Percentiles rank a stretch among this genome's conserved stretches.
phyloP scores from a whole-genome alignment of 2,113 vertebrate genomes.

The Cavia porcellus region DNA sequence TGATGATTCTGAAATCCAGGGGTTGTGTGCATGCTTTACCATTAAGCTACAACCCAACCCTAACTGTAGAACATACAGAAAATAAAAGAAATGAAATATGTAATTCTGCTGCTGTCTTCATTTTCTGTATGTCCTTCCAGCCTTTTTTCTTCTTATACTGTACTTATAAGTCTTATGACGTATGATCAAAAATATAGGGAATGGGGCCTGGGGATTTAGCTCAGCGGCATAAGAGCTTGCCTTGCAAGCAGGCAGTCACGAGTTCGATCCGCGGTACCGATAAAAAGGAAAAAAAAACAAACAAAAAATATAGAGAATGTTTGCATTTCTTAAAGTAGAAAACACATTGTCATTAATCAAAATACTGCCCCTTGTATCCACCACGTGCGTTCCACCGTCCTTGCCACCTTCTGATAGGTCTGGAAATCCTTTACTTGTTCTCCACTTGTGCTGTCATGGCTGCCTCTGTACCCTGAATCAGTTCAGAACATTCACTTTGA shows the following conservation, averaged over 20 bases:
- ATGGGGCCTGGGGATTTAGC: too few relatives aligned
- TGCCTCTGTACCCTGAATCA: neutral
- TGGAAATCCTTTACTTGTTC: neutral
- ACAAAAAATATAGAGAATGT: neutral
- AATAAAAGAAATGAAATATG: neutral
- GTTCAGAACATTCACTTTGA: neutral
- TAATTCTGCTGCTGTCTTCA: neutral
- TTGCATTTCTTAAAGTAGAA: neutral
- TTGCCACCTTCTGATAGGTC: neutral
- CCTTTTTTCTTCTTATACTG: neutral
- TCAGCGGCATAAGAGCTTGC: too few relatives aligned
- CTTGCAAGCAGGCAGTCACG: too few relatives aligned
- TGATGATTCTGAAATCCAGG: neutral
- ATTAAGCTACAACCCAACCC: neutral
- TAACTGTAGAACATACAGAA: neutral
- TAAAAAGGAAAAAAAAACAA: too few relatives aligned
- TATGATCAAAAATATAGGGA: neutral
- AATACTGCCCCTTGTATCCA: neutral
- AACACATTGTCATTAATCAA: neutral
- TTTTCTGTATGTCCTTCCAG: neutral
- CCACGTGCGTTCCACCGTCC: neutral
- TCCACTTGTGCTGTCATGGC: neutral
- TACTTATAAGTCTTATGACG: neutral
- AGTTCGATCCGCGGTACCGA: too few relatives aligned
- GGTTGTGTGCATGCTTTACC: neutral